phyloP scores from a whole-genome alignment of 2,888 invertebrate species.

The Dysmachus trigonus region DNA sequence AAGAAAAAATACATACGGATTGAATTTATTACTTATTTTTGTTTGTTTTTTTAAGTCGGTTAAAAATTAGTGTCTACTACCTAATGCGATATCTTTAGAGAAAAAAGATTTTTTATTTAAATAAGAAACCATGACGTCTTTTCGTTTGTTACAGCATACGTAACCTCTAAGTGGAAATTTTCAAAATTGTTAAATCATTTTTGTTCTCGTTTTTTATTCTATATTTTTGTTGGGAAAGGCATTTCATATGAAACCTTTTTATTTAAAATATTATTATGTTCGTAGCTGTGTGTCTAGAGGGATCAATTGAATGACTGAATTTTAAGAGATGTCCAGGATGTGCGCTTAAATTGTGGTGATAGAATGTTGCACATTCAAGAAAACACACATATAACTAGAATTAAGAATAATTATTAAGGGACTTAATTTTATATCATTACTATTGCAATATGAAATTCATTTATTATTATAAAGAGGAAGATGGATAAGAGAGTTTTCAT shows the following conservation, averaged over 20 bases:
- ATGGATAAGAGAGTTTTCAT: background rate
- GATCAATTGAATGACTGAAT: conserved; percentile 25
- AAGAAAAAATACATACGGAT: too few relatives aligned
- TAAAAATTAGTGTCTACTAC: too few relatives aligned
- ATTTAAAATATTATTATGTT: background rate
- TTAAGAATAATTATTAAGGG: background rate
- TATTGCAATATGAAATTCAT: conserved; percentile 5
- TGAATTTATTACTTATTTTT: too few relatives aligned
- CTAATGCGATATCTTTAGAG: too few relatives aligned
- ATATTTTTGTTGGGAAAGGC: background rate
- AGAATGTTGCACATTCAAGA: conserved; percentile 22
- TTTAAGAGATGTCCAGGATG: conserved; percentile 18
- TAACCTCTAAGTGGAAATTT: background rate
- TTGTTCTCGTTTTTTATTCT: background rate
- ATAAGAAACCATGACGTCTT: too few relatives aligned
- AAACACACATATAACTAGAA: background rate
- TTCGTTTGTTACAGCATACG: background rate
- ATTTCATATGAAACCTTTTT: background rate
- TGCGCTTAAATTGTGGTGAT: conserved; percentile 35
- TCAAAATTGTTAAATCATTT: background rate
- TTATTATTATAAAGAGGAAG: background rate
- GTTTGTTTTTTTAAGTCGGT: too few relatives aligned
- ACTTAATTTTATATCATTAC: conserved; percentile 1
- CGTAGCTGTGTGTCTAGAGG: conserved; percentile 17
- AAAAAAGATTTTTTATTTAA: too few relatives aligned